phyloP scores from a whole-genome alignment of 2,888 invertebrate genomes.

The Linyphia triangularis region DNA sequence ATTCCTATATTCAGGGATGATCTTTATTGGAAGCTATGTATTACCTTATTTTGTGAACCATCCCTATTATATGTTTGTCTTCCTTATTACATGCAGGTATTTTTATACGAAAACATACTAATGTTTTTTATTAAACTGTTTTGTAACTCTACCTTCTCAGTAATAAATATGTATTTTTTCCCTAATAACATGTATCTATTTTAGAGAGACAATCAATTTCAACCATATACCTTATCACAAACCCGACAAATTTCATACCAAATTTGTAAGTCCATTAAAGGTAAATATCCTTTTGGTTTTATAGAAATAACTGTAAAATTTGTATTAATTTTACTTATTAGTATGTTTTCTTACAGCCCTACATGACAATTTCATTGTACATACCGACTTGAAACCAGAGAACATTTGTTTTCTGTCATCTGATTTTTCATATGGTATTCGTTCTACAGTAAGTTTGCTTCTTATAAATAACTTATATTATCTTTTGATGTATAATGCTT shows the following conservation, averaged over 20 bases:
- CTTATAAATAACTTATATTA: not conserved
- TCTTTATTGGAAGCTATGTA: no score
- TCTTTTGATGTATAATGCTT: not conserved
- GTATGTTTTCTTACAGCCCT: slow-evolving; percentile 4
- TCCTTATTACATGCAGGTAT: no score
- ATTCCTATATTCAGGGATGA: no score
- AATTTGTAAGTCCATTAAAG: slow-evolving; percentile 9
- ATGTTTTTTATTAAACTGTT: not conserved
- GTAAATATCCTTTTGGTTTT: not conserved
- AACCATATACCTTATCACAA: slow-evolving; percentile 10
- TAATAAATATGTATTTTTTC: not conserved
- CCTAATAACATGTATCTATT: not conserved
- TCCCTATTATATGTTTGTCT: no score
- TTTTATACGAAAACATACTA: not conserved
- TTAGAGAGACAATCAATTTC: slow-evolving; percentile 4
- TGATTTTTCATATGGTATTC: slow-evolving; percentile 15
- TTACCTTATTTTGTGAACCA: no score
- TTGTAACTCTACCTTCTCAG: not conserved
- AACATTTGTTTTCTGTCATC: slow-evolving; percentile 23
- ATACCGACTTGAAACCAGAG: slow-evolving; percentile 43
- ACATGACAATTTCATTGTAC: slow-evolving; percentile 21
- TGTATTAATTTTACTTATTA: not conserved
- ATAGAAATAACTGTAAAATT: not conserved
- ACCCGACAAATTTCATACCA: slow-evolving; percentile 26
- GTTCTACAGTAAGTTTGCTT: slow-evolving; percentile 25